A percentile compares a stretch with the other conserved stretches of the same genome.
Conservation (phyloP, 2,888 invertebrate genomes). For the Thysanoteuthis rhombus region DNA sequence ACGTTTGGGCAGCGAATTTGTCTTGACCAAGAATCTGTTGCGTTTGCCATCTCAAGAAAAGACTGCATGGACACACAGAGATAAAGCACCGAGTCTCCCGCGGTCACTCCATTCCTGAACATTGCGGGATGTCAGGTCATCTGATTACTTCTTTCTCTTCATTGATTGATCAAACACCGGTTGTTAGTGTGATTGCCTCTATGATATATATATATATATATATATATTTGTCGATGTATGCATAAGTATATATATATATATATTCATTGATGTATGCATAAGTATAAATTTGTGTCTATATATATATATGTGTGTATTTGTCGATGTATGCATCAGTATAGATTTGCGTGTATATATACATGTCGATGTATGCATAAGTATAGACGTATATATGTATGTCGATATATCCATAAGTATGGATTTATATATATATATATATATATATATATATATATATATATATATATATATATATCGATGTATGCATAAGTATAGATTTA, state of each 20-base stretch:
- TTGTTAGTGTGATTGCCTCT: not conserved
- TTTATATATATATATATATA: not conserved
- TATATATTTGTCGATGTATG: not conserved
- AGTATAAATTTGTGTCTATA: not conserved
- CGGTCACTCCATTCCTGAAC: not conserved
- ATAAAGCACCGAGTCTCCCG: not conserved
- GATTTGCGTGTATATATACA: too few species aligned
- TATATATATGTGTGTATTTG: not conserved
- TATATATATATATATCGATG: not conserved
- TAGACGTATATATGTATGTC: too few species aligned
- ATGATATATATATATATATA: not conserved
- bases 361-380: too few species aligned
- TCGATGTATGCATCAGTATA: too few species aligned
- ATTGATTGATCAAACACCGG: not conserved
- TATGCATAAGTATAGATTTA: not conserved
- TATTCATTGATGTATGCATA: not conserved
- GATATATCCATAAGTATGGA: too few species aligned
- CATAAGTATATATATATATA: not conserved
- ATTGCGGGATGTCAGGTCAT: not conserved
- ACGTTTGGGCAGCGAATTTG: not conserved
- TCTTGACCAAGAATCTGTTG: not conserved
- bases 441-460: not conserved
- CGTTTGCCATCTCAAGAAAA: not conserved
- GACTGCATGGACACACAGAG: not conserved
- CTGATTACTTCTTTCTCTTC: not conserved